Percentiles rank a stretch among this genome's conserved stretches.
Conservation (phyloP, 2,113 vertebrate species). For the Montifringilla adamsi region DNA sequence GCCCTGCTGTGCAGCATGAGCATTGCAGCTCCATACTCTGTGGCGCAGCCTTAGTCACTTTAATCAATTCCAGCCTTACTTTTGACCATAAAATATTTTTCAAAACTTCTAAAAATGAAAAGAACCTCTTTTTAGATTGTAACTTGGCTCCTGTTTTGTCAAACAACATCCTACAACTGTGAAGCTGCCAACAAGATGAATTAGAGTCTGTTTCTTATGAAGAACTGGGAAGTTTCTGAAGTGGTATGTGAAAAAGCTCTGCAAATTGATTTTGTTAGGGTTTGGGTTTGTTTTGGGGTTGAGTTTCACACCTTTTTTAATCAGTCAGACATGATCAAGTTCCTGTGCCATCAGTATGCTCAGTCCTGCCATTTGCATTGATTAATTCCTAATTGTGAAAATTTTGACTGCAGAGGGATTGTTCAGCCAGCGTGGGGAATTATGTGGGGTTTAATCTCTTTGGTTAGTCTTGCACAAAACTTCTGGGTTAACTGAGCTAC, state of each 20-base stretch:
- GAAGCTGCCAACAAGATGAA: background rate
- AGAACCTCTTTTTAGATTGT: background rate
- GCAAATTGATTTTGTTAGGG: background rate
- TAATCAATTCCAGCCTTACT: background rate
- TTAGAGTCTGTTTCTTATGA: background rate
- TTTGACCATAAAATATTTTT: conserved; percentile 14
- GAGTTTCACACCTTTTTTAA: background rate
- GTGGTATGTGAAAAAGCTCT: background rate
- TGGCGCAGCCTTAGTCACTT: background rate
- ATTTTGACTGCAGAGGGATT: background rate
- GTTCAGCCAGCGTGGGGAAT: background rate
- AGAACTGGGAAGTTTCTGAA: background rate
- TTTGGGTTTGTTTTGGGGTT: background rate
- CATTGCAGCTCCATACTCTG: background rate
- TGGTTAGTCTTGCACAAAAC: background rate
- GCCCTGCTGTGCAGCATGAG: background rate
- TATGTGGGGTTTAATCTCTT: background rate
- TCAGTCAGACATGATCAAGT: background rate
- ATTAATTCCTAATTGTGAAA: background rate
- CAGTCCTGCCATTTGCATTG: background rate
- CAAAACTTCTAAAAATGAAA: conserved; percentile 12
- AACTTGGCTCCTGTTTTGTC: background rate
- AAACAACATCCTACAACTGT: background rate
- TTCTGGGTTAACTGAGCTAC: background rate
- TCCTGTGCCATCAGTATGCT: background rate